phyloP scores from a whole-genome alignment of 2,888 invertebrate genomes.

The Molorchus minor region DNA sequence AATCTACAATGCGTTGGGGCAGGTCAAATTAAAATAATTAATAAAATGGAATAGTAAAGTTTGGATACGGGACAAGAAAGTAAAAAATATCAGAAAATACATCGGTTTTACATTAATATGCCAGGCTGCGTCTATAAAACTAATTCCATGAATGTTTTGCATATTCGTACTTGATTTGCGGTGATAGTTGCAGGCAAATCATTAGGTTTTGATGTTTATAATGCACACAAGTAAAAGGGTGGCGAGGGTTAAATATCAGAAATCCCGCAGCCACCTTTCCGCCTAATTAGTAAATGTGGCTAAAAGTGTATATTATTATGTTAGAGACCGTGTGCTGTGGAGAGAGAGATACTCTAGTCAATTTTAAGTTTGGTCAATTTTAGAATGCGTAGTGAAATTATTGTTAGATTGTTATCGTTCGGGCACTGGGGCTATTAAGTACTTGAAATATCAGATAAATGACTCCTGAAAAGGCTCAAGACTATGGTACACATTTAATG shows the following conservation, averaged over 20 bases:
- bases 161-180: conserved; percentile 44
- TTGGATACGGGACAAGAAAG: not conserved
- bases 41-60: not conserved
- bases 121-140: conserved; percentile 9
- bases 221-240: conserved; percentile 50
- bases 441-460: conserved; percentile 12
- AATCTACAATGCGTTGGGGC: not conserved
- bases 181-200: conserved; percentile 45
- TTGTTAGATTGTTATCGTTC: conserved; percentile 56
- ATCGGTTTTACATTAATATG: not conserved
- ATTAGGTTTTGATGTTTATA: conserved; percentile 55
- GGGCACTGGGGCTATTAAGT: conserved; percentile 52
- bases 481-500: not conserved
- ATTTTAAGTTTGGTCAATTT: conserved; percentile 65
- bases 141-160: conserved; percentile 36
- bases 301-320: conserved; percentile 56
- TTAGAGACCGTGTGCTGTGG: conserved; percentile 57
- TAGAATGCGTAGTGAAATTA: conserved; percentile 60
- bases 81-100: not conserved
- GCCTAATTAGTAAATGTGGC: conserved; percentile 62
- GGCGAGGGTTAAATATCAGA: conserved; percentile 50
- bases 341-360: conserved; percentile 61
- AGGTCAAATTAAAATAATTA: not conserved
- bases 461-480: not conserved
- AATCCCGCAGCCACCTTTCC: conserved; percentile 41